Conservation (phyloP, 2,797 vertebrate species). For the Pitangus sulphuratus region DNA sequence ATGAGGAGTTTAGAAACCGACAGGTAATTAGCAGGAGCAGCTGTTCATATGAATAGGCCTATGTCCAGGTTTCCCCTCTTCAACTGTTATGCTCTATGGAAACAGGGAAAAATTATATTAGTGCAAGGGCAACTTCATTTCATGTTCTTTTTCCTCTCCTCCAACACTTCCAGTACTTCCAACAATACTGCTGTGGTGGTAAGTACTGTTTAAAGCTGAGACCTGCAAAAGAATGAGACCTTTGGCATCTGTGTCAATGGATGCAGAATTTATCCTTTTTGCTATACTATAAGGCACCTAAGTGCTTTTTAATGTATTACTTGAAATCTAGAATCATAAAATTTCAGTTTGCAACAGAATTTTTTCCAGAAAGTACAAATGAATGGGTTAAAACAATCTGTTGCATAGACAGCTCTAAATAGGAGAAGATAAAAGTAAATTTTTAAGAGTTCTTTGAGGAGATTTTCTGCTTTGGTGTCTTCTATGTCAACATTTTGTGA, state of each 20-base stretch:
- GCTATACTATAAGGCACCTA: not conserved
- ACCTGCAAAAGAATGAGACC: not conserved
- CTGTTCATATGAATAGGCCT: slow-evolving; percentile 40
- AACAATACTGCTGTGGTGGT: not conserved
- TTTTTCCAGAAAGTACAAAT: not conserved
- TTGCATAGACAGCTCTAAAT: not conserved
- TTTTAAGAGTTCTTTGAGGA: not conserved
- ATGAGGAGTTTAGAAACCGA: slow-evolving; percentile 39
- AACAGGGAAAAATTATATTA: not conserved
- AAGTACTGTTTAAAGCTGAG: not conserved
- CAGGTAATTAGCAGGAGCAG: slow-evolving; percentile 69
- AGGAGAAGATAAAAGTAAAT: not conserved
- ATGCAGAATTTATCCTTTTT: not conserved
- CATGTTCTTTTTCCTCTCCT: not conserved
- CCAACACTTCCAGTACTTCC: not conserved
- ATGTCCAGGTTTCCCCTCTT: slow-evolving; percentile 55
- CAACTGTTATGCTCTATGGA: not conserved
- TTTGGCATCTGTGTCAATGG: not conserved
- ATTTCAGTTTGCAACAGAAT: not conserved
- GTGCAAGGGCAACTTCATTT: not conserved
- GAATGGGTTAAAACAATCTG: not conserved
- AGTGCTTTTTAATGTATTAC: not conserved
- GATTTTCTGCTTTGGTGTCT: not conserved
- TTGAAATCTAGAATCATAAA: not conserved
- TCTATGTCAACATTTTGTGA: not conserved